Evolutionary conservation across 2,888 invertebrate genomes (phyloP).

Genomic region (Azorinus chamasolen): DNA sequence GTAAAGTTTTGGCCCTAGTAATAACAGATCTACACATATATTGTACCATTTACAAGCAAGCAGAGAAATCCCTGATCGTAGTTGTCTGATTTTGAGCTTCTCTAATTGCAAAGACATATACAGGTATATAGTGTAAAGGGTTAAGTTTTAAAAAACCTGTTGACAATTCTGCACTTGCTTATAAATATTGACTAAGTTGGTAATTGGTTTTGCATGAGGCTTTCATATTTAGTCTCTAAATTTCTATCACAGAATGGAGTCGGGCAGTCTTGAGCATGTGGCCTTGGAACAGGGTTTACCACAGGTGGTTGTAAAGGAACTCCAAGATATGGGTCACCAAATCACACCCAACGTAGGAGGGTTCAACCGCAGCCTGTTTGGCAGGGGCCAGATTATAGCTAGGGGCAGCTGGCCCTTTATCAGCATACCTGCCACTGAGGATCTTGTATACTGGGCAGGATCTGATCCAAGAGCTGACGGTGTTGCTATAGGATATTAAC

Average conservation of each 20-base stretch:
- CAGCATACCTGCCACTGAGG: constrained; percentile 18
- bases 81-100: too few relatives aligned
- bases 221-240: too few relatives aligned
- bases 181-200: too few relatives aligned
- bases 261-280: constrained; percentile 57
- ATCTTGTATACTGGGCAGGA: constrained; percentile 79
- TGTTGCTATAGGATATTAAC: constrained; percentile 71
- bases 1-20: too few relatives aligned
- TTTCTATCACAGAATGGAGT: constrained; percentile 50
- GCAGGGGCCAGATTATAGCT: constrained; percentile 84
- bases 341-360: constrained; percentile 68
- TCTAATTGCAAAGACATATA: too few relatives aligned
- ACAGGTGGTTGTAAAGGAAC: constrained; percentile 60
- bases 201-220: too few relatives aligned
- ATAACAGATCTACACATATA: too few relatives aligned
- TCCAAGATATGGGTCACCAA: constrained; percentile 76
- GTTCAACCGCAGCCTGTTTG: constrained; percentile 75
- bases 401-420: constrained; percentile 74
- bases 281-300: constrained; percentile 80
- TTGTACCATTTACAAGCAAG: too few relatives aligned
- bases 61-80: too few relatives aligned
- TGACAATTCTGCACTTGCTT: too few relatives aligned
- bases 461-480: constrained; percentile 84
- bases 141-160: too few relatives aligned
- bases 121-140: too few relatives aligned